Base-by-base conservation (phyloP, 1,140 invertebrate genomes). In the Octopus bimaculoides region DNA sequence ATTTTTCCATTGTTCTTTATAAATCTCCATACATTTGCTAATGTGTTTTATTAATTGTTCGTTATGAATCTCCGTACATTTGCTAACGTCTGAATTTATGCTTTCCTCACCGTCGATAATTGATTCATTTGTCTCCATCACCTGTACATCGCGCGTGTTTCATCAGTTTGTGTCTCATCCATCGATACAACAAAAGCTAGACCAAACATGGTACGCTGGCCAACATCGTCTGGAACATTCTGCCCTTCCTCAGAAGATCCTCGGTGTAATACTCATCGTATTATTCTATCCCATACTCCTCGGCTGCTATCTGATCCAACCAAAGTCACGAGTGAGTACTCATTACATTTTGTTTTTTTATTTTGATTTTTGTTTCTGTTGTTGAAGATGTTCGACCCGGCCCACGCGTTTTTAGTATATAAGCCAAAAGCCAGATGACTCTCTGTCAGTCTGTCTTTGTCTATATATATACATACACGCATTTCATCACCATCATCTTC, bases 141-240 rank as follows among this genome's bases (percentile, higher is more conserved):
- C 26, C 26, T 2, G 26, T n/a, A n/a, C n/a, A n/a, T n/a, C n/a
- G n/a, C n/a, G n/a, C n/a, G n/a, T 41, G 26, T 41, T 12, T 69
- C 5, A 17, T 17, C 66, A 90, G 89, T 90, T 90, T 82, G 88
- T 90, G 12, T 85, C 89, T 12, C 89, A 90, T 80, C 85, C 90
- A 5, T 88, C 85, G 74, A 90, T 89, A 81, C 90, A 90, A 76
- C 89, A 90, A 80, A 84, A 88, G 41, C 77, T 90, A 78, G 86
- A 88, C 14, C 79, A 84, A 2, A 86, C 87, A 53, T 93, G 93
- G 93, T 89, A 87, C 80, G 80, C 82, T 17, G 86, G 86, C 1
- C 81, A 87, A 78, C 83, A 82, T 10, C 80, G 81, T 9, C 81
- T 87, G 54, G 82, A 88, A 79, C 79, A 84, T 52, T 83, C 84